These are phyloP conservation scores for Pelmatolapia mariae DNA, from an alignment of 2,113 vertebrate species.

Conservation along the genomic window DNA sequence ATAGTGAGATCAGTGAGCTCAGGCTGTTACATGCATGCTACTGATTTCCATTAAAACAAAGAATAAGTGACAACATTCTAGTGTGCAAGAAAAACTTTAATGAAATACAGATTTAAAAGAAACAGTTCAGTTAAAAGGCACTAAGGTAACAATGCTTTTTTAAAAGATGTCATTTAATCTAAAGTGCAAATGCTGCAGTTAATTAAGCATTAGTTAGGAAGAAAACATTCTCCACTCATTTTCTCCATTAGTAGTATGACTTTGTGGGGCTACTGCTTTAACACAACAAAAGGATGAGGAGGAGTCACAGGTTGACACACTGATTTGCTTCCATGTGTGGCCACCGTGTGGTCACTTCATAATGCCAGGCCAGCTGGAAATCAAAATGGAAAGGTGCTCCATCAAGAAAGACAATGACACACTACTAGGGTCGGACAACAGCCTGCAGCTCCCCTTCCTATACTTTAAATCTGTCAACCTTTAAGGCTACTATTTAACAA, in stretches of 20 bases:
- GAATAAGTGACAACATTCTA: neutral
- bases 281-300: neutral
- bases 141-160: neutral
- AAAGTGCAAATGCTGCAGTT: slow-evolving; percentile 44
- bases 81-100: slow-evolving; percentile 32
- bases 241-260: neutral
- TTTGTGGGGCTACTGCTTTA: neutral
- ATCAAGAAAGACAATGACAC: neutral
- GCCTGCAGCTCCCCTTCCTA: neutral
- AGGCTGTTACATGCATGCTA: neutral
- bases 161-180: neutral
- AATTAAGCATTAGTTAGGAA: neutral
- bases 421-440: neutral
- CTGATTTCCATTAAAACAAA: neutral
- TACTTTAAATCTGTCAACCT: neutral
- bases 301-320: neutral
- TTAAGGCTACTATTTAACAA: neutral
- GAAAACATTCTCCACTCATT: neutral
- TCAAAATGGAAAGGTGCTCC: neutral
- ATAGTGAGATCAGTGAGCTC: neutral
- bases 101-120: neutral
- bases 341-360: neutral
- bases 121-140: neutral
- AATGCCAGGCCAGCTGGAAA: slow-evolving; percentile 23
- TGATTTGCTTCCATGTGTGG: neutral